Evolutionary conservation across 2,797 vertebrate species (phyloP).

Genomic region (Falco naumanni): DNA sequence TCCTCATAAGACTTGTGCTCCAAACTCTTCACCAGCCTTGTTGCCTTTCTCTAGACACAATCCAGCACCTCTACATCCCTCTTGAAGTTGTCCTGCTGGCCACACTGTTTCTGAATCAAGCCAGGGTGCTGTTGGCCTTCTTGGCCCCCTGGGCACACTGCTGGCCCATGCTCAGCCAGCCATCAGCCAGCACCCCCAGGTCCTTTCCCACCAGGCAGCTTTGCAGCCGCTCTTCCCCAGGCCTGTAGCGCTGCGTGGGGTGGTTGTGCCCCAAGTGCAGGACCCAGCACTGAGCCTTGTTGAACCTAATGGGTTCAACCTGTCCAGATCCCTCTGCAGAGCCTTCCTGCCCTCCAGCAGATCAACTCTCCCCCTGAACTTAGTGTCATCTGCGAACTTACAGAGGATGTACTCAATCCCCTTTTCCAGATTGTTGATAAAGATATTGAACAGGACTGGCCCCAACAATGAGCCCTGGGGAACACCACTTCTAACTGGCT

Average conservation of each 20-base stretch:
- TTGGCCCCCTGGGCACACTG: neutral
- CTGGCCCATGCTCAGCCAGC: neutral
- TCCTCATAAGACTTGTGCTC: neutral
- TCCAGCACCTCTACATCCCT: too few relatives aligned
- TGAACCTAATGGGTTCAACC: neutral
- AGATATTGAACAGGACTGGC: neutral
- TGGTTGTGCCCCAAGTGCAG: neutral
- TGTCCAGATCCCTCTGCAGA: neutral
- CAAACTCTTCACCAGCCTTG: neutral
- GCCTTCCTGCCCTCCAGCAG: neutral
- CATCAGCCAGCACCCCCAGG: neutral
- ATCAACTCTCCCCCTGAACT: neutral
- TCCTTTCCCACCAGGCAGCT: neutral
- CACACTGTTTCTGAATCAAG: neutral
- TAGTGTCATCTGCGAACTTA: neutral
- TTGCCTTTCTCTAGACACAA: fast-evolving
- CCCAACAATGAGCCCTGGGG: neutral
- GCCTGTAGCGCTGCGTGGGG: fast-evolving
- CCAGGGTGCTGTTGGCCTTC: neutral
- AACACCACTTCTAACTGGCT: neutral
- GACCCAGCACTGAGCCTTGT: neutral
- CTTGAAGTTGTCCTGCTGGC: neutral
- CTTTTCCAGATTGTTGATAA: neutral
- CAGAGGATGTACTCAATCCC: neutral
- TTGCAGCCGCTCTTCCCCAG: neutral